Conservation (phyloP, 2,113 vertebrate species). For the Fregetta grallaria region DNA sequence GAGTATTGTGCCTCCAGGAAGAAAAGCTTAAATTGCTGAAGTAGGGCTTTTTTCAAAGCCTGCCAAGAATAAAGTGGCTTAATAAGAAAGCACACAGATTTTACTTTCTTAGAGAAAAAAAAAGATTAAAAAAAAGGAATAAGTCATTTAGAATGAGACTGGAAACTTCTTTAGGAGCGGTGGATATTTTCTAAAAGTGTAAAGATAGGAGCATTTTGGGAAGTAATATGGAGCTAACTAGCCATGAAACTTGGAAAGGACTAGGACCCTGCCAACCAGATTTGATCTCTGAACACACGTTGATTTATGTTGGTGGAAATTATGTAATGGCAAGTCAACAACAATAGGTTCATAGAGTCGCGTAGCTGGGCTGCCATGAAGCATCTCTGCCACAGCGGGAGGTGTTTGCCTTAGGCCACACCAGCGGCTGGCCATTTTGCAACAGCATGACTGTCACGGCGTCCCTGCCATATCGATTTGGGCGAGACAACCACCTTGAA, state of each 20-base stretch:
- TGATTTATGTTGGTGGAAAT: not conserved
- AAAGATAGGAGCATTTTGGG: not conserved
- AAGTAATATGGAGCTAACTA: not conserved
- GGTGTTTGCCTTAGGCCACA: not conserved
- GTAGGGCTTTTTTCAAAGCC: constrained; percentile 59
- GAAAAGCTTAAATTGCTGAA: constrained; percentile 73
- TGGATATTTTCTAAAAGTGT: not conserved
- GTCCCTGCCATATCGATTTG: not conserved
- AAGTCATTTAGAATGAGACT: constrained; percentile 11
- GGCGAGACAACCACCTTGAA: not conserved
- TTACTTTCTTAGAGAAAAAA: constrained; percentile 29
- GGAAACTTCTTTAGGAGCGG: constrained; percentile 20
- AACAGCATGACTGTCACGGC: accelerated
- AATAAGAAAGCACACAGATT: constrained; percentile 65
- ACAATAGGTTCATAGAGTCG: not conserved
- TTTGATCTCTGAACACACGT: not conserved
- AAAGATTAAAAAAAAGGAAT: not conserved
- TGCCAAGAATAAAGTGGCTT: constrained; percentile 78
- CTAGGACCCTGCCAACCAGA: not conserved
- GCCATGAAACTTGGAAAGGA: not conserved
- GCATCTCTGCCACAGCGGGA: not conserved
- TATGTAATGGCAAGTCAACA: not conserved
- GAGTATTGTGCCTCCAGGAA: constrained; percentile 79
- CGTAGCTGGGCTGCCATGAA: not conserved
- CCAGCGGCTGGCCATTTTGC: not conserved